phyloP scores from a whole-genome alignment of 1,140 invertebrate genomes.

The Cephus cinctus region DNA sequence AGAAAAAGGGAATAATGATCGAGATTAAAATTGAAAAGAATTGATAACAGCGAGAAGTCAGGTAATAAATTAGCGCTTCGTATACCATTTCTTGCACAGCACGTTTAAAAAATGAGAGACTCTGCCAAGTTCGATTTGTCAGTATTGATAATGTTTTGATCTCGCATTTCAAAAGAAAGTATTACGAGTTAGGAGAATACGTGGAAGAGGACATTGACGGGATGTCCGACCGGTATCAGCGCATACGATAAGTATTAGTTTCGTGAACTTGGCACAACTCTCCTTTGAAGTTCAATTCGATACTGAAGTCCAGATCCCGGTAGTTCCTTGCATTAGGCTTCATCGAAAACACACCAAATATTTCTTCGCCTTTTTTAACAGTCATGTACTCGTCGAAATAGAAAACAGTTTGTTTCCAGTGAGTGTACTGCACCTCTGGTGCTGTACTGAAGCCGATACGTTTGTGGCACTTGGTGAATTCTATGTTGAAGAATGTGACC shows the following conservation, averaged over 20 bases:
- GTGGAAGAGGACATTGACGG: neutral
- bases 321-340: conserved; percentile 95
- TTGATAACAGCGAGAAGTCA: no score
- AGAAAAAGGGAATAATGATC: no score
- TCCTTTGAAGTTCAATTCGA: conserved; percentile 93
- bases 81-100: conserved; percentile 14
- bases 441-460: conserved; percentile 98
- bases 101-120: conserved; percentile 23
- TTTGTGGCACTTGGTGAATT: conserved; percentile 99
- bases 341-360: conserved; percentile 89
- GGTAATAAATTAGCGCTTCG: no score
- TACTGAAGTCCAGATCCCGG: conserved; percentile 94
- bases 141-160: conserved; percentile 13
- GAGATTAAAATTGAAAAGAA: no score
- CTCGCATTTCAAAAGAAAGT: conserved; percentile 23
- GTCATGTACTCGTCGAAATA: conserved; percentile 97
- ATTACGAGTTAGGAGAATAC: conserved; percentile 17
- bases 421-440: conserved; percentile 95
- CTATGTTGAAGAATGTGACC: conserved; percentile 98
- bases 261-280: conserved; percentile 89
- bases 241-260: conserved; percentile 94
- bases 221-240: conserved; percentile 65
- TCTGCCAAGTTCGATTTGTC: conserved; percentile 16
- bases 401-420: conserved; percentile 99
- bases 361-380: conserved; percentile 91